Conservation (phyloP, 2,797 vertebrate genomes). For the Mormyrus hasselquistii region DNA sequence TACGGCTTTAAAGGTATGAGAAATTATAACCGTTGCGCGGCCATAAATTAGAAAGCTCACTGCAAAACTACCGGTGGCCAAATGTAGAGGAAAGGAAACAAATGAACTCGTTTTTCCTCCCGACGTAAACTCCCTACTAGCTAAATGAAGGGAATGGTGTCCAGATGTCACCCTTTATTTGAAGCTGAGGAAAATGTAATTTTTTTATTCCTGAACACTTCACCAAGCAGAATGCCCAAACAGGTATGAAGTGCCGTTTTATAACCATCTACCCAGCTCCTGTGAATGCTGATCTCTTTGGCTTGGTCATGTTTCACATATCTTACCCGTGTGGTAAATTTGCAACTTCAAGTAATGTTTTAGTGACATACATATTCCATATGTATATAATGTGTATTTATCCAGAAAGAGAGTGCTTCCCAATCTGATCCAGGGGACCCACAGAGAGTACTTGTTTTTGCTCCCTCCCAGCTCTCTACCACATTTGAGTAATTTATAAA, state of each 20-base stretch:
- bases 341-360: not conserved
- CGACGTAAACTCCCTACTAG: not conserved
- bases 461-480: not conserved
- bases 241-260: not conserved
- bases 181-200: not conserved
- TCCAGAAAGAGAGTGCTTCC: not conserved
- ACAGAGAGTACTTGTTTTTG: not conserved
- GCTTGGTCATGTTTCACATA: not conserved
- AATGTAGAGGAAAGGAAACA: not conserved
- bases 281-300: not conserved
- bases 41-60: not conserved
- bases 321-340: not conserved
- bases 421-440: not conserved
- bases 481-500: not conserved
- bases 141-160: not conserved
- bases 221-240: not conserved
- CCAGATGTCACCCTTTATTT: not conserved
- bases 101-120: not conserved
- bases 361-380: not conserved
- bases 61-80: not conserved
- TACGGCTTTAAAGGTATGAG: constrained; percentile 1
- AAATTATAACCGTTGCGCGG: not conserved
- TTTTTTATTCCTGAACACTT: not conserved
- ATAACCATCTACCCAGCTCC: not conserved
- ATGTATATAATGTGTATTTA: not conserved